These are phyloP conservation scores for Zosterops borbonicus DNA, from an alignment of 2,113 vertebrate genomes.

Conservation along the genomic window DNA sequence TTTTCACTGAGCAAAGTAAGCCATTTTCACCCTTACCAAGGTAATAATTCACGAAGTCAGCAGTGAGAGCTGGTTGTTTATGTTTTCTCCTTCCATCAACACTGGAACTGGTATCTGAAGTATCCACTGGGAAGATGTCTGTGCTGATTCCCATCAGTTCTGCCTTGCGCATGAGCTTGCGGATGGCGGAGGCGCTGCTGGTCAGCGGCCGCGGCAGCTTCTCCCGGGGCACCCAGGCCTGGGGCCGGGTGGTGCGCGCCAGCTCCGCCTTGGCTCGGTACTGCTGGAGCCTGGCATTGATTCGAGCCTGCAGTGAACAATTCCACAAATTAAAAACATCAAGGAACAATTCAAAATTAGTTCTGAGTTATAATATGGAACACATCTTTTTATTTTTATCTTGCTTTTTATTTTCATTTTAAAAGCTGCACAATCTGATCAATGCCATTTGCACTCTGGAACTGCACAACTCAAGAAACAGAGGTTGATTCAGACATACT, in stretches of 20 bases:
- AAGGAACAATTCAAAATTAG: not conserved
- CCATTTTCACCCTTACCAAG: slow-evolving; percentile 79
- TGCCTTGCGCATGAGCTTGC: slow-evolving; percentile 96
- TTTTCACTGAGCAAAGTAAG: not conserved
- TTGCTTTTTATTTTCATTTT: not conserved
- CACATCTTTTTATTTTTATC: no score
- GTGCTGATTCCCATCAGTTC: slow-evolving; percentile 99
- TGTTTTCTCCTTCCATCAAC: slow-evolving; percentile 95
- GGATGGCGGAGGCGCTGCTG: slow-evolving; percentile 94
- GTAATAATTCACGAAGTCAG: slow-evolving; percentile 99
- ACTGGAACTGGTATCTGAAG: slow-evolving; percentile 91
- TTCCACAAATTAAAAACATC: not conserved
- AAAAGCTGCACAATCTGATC: not conserved
- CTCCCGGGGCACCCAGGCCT: slow-evolving; percentile 96
- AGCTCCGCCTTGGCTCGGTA: slow-evolving; percentile 94
- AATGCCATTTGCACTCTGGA: not conserved
- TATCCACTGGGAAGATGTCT: slow-evolving; percentile 96
- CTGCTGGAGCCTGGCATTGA: slow-evolving; percentile 92
- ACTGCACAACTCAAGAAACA: not conserved
- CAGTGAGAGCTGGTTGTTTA: slow-evolving; percentile 94
- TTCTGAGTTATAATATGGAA: not conserved
- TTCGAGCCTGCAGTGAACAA: slow-evolving; percentile 80
- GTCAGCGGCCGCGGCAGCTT: slow-evolving; percentile 93
- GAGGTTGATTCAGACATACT: not conserved
- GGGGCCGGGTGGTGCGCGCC: slow-evolving; percentile 91